These are phyloP conservation scores for Ctenodactylus gundi DNA, from an alignment of 2,113 vertebrate species.

Conservation along the genomic window DNA sequence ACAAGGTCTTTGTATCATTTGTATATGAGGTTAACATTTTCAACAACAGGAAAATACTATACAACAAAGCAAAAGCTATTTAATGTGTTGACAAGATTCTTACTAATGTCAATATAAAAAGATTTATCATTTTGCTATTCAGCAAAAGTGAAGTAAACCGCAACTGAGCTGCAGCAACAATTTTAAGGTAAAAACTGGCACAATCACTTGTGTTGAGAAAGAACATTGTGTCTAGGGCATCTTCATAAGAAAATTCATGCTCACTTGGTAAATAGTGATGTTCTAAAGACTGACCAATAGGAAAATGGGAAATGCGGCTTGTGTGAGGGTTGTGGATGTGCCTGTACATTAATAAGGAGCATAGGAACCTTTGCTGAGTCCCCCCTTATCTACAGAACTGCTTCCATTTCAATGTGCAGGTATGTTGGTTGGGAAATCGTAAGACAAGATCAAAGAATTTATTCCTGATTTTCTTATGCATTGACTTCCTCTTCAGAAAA, in stretches of 20 bases:
- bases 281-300: not conserved
- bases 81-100: not conserved
- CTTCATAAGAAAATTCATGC: not conserved
- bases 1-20: not conserved
- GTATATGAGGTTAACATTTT: not conserved
- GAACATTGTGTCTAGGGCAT: not conserved
- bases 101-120: not conserved
- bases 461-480: not conserved
- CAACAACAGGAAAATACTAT: not conserved
- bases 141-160: not conserved
- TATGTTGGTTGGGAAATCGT: not conserved
- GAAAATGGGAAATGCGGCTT: not conserved
- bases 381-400: not conserved
- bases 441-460: not conserved
- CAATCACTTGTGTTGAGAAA: not conserved
- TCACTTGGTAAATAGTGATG: not conserved
- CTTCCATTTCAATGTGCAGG: not conserved
- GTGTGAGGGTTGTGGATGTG: too few relatives aligned
- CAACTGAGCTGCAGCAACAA: not conserved
- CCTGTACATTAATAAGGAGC: not conserved
- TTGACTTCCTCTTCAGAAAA: not conserved
- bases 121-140: not conserved
- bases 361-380: not conserved
- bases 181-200: not conserved
- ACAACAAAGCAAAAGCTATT: not conserved